A percentile compares a stretch with the other conserved stretches of the same genome.
These are phyloP conservation scores for Naso thynnoides DNA, from an alignment of 2,797 vertebrate species.

Conservation along the genomic window DNA sequence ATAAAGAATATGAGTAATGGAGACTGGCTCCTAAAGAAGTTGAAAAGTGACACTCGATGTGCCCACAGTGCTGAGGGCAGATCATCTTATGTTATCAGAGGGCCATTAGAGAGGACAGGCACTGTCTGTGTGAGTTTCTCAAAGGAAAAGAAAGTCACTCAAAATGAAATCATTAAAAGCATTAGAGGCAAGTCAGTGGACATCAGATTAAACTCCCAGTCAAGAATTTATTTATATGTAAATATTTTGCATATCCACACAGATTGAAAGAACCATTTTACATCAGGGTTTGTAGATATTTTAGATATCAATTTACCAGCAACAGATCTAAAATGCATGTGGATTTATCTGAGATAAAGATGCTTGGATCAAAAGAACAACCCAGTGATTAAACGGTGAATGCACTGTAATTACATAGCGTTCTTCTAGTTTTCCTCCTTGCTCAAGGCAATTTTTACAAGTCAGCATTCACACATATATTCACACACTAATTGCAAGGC, in stretches of 20 bases:
- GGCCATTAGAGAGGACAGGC: neutral
- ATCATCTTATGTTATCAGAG: conserved; percentile 1
- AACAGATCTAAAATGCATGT: neutral
- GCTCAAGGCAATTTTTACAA: too few relatives aligned
- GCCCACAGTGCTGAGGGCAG: neutral
- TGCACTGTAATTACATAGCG: too few relatives aligned
- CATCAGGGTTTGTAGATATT: neutral
- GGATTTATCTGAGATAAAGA: neutral
- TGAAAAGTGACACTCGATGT: neutral
- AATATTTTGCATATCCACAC: too few relatives aligned
- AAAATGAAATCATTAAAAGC: neutral
- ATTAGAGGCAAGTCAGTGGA: neutral
- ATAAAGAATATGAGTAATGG: conserved; percentile 1
- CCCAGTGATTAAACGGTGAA: neutral
- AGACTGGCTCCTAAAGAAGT: neutral
- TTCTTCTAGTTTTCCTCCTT: too few relatives aligned
- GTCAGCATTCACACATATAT: too few relatives aligned
- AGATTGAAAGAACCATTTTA: neutral
- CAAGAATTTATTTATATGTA: neutral
- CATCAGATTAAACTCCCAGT: neutral
- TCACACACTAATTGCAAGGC: too few relatives aligned
- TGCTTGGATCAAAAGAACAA: neutral
- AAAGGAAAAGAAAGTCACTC: neutral
- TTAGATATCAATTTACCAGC: neutral
- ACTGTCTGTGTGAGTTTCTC: neutral